Evolutionary conservation across 1,140 invertebrate species (phyloP), one percentile per base, ranked within the genome.

Genomic region (Plodia interpunctella): DNA sequence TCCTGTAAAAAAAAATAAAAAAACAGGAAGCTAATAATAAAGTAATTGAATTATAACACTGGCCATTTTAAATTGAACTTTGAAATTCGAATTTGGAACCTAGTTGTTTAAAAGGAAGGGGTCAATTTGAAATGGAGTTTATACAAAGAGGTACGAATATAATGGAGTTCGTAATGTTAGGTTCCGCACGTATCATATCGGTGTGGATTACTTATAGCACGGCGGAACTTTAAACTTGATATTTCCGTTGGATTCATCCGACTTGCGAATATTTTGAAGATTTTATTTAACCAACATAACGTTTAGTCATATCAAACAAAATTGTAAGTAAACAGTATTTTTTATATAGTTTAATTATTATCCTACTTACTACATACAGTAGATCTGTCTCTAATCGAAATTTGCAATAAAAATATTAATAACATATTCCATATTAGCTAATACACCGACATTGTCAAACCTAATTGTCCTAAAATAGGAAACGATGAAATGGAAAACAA

Each of bases 171-270:
- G 58, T 77, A 79, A 80, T 80, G 58, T 58, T 56, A 57, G 74
- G 78, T 76, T 78, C 80, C 62, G 76, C 65, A 70, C 67, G 64
- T 85, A 85, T 85, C 82, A 85, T 85, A 72, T 68, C 73, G 82
- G 80, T 83, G 74, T 81, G 53, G 63, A 76, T 85, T 81, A 77
- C 81, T 56, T 38, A 58, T 32, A 51, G 55, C 60, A 61, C 74
- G 76, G 67, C 74, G 78, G 73, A 81, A 83, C 80, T 76, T 70
- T 68, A 73, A 79, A 81, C 76, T 69, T 73, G 78, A 83, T 83
- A 86, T 83, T 83, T 86, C 83, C 83, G 79, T 69, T 76, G 18
- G n/a, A 51, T 11, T 35, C 32, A 13, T 35, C 32, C 9, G 32
- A 35, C 32, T 35, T 35, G 32, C 32, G 13, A 35, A 35, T 35